A percentile compares a stretch with the other conserved stretches of the same genome.
Evolutionary conservation across 2,797 vertebrate species (phyloP).

Genomic region (Cuniculus paca): DNA sequence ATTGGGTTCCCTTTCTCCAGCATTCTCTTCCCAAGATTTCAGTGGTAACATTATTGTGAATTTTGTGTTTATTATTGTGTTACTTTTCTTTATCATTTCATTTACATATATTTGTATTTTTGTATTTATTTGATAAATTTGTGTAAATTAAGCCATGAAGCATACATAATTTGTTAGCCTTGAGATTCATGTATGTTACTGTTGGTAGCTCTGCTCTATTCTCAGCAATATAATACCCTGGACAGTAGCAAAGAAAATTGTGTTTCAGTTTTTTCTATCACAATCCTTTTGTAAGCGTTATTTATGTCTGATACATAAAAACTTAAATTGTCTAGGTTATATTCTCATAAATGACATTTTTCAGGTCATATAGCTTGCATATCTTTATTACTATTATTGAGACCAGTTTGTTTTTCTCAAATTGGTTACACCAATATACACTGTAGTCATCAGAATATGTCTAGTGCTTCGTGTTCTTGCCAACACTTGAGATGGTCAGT

Average conservation of each 20-base stretch:
- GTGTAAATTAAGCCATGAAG: not conserved
- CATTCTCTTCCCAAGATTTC: not conserved
- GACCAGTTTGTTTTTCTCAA: rapidly evolving
- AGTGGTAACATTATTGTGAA: not conserved
- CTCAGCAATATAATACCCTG: not conserved
- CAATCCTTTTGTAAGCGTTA: not conserved
- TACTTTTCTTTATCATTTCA: not conserved
- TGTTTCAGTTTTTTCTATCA: not conserved
- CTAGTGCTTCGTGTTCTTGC: not conserved
- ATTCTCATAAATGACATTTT: not conserved
- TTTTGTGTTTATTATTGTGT: not conserved
- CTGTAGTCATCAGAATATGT: not conserved
- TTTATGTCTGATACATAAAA: not conserved
- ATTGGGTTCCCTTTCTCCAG: not conserved
- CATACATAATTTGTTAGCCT: not conserved
- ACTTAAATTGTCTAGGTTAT: not conserved
- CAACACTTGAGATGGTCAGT: not conserved
- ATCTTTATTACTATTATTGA: not conserved
- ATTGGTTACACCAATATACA: not conserved
- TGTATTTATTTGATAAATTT: not conserved
- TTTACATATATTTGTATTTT: not conserved
- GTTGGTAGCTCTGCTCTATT: not conserved
- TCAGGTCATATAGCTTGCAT: not conserved
- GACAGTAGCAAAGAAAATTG: not conserved
- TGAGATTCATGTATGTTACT: not conserved